Base-by-base conservation (phyloP, 2,888 invertebrate genomes). In the Harpagoxenus sublaevis region DNA sequence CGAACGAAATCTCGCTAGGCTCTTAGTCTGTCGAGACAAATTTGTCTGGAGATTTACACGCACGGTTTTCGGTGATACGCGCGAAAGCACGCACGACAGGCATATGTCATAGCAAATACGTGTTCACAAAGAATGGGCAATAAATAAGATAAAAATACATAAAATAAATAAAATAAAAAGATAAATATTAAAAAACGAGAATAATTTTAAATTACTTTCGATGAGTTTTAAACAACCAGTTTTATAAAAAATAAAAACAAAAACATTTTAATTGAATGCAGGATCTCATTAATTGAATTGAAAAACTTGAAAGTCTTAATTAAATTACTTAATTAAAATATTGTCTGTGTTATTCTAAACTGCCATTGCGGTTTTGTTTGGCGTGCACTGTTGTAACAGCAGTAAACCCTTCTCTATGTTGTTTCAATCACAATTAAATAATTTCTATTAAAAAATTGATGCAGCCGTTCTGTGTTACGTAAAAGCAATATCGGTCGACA, bases 1-100 rank as follows among this genome's bases (percentile, higher is more conserved):
- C 51, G 85, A 88, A 87, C 83, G 87, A 88, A 91, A 93, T 92
- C 91, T 90, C 89, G 77, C 83, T 89, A 89, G 91, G 91, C 88
- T 78, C 84, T 81, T 86, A 86, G 88, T 84, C 85, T 88, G 92
- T 92, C 91, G 86, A 48, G 77, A 84, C 83, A 86, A 91, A 91
- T 92, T 88, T 91, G 81, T 77, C 84, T 39, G 66, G 53, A 75
- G 87, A 89, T 86, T 87, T 88, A 81, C 83, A 62, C 42, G 48
- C 60, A 31, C n/a, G 68, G 51, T 66, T 55, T 62, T 68, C 51
- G 57, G 15, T 35, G 48, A 39, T 57, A 31, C 51, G 28, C 48
- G 18, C 39, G 5, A 9, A 42, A 48, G 12, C 18, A 23, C n/a
- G 65, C 39, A 10, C 18, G 39, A 28, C 57, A 60, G 31, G 15